Conservation (phyloP, 2,888 invertebrate species). For the Metalampra italica region DNA sequence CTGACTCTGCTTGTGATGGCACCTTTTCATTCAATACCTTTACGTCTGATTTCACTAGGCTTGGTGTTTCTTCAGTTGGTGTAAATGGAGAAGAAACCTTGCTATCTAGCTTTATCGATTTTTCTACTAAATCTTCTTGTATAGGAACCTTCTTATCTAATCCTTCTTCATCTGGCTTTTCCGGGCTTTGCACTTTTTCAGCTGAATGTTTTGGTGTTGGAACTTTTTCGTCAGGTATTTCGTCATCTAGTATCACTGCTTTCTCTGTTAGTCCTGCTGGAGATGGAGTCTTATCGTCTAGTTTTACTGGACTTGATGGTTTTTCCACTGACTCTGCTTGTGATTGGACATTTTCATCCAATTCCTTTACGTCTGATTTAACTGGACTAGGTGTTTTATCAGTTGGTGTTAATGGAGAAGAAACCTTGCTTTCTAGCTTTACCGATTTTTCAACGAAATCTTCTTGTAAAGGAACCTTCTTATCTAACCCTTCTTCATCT, state of each 20-base stretch:
- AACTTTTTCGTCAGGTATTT: background rate
- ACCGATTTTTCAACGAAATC: conserved; percentile 9
- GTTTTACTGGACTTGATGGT: background rate
- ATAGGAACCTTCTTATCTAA: background rate
- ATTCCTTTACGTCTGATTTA: background rate
- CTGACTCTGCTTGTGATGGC: background rate
- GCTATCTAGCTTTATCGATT: no score
- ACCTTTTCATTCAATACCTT: background rate
- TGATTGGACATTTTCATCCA: background rate
- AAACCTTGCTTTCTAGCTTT: conserved; percentile 7
- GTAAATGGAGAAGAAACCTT: no score
- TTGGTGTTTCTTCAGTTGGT: background rate
- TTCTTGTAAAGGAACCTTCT: conserved; percentile 3
- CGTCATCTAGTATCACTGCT: background rate
- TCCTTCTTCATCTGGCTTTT: no score
- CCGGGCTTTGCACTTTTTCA: background rate
- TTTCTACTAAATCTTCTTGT: background rate
- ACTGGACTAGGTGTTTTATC: conserved; percentile 11
- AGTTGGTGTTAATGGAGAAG: conserved; percentile 5
- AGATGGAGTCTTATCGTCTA: background rate
- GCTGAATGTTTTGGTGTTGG: background rate
- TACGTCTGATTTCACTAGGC: background rate
- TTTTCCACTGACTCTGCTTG: no score
- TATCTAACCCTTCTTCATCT: conserved; percentile 7
- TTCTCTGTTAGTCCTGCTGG: background rate